A percentile compares a stretch with the other conserved stretches of the same genome.
phyloP scores from a whole-genome alignment of 2,888 invertebrate species.

The Pammene aurita region DNA sequence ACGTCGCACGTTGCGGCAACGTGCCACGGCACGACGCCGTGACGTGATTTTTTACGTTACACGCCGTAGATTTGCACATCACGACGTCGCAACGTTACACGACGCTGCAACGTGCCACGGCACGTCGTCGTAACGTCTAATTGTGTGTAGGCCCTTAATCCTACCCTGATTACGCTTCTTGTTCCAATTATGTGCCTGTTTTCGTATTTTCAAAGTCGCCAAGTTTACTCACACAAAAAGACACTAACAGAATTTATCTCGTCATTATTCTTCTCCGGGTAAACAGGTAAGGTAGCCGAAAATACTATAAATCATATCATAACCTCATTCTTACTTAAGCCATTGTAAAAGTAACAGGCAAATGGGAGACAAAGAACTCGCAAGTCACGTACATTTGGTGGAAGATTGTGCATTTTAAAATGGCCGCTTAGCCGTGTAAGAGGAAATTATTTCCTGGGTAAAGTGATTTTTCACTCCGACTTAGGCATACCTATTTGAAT shows the following conservation, averaged over 20 bases:
- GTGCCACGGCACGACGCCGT: too few species aligned
- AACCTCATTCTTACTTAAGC: slow-evolving; percentile 26
- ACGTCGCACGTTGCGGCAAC: too few species aligned
- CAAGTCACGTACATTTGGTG: slow-evolving; percentile 38
- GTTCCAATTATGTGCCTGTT: neutral
- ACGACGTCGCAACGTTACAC: too few species aligned
- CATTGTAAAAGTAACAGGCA: slow-evolving; percentile 31
- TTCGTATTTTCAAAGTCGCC: neutral
- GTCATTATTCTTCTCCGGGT: slow-evolving; percentile 1
- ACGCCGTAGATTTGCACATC: too few species aligned
- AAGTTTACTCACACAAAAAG: neutral
- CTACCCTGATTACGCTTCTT: neutral
- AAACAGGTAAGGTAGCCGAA: slow-evolving; percentile 23
- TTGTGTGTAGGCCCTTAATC: neutral
- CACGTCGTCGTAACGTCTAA: too few species aligned
- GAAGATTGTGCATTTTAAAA: slow-evolving; percentile 25
- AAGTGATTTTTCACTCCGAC: slow-evolving; percentile 12
- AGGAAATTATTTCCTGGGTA: slow-evolving; percentile 24
- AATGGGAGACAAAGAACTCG: slow-evolving; percentile 26
- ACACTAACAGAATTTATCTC: slow-evolving; percentile 13
- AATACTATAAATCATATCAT: slow-evolving; percentile 35
- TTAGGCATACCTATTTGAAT: slow-evolving; percentile 8
- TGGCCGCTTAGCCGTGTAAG: slow-evolving; percentile 12
- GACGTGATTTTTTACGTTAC: too few species aligned
- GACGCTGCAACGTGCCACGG: too few species aligned